phyloP scores from a whole-genome alignment of 2,113 vertebrate genomes.

The Muntiacus reevesi region DNA sequence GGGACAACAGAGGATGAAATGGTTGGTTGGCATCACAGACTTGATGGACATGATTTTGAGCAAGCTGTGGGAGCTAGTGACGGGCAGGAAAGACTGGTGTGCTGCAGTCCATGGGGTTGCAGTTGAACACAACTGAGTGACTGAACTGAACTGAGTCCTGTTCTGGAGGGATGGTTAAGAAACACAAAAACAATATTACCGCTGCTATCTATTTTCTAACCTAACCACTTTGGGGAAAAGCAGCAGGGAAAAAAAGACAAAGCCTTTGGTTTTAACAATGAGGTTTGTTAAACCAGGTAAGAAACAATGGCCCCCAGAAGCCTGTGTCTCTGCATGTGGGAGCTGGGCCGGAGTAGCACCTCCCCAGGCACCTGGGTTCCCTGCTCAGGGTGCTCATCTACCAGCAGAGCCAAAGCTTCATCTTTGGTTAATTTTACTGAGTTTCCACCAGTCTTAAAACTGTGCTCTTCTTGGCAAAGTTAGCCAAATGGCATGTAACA shows the following conservation, averaged over 20 bases:
- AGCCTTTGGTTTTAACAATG: conserved; percentile 58
- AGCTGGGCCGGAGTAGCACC: background rate
- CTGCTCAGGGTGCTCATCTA: conserved; percentile 63
- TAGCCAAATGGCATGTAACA: conserved; percentile 69
- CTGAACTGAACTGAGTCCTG: background rate
- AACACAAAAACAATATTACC: conserved; percentile 63
- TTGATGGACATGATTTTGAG: background rate
- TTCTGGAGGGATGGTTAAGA: conserved; percentile 56
- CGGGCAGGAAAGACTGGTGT: background rate
- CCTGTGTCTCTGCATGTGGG: background rate
- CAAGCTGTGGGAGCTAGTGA: background rate
- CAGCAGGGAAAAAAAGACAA: conserved; percentile 48
- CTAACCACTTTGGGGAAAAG: conserved; percentile 63
- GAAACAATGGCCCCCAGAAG: conserved; percentile 31
- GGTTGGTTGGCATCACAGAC: background rate
- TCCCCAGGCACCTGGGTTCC: background rate
- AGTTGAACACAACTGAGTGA: rapidly evolving
- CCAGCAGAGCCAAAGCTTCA: conserved; percentile 82
- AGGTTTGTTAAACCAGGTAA: conserved; percentile 64
- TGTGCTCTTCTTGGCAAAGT: conserved; percentile 69
- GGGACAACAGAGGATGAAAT: background rate
- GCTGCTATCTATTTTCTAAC: conserved; percentile 56
- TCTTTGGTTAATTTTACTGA: conserved; percentile 90
- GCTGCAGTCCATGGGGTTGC: background rate
- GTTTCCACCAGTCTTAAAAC: conserved; percentile 73